These are phyloP conservation scores for Drosophila cracens DNA, from an alignment of 2,888 invertebrate species.

Conservation along the genomic window DNA sequence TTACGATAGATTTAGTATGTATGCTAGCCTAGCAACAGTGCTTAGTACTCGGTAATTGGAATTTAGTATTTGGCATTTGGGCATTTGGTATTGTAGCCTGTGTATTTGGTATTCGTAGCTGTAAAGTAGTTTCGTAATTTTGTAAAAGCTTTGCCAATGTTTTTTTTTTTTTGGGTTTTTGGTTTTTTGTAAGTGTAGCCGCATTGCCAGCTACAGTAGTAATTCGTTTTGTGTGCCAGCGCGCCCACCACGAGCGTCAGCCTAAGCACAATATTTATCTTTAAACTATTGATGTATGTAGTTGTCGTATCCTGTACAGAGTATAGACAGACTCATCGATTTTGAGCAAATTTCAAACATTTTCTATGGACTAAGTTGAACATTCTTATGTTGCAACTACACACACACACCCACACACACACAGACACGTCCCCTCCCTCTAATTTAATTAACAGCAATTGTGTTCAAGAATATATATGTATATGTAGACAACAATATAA, in stretches of 20 bases:
- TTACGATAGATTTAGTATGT: constrained; percentile 28
- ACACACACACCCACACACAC: constrained; percentile 13
- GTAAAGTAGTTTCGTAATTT: constrained; percentile 78
- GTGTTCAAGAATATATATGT: constrained; percentile 56
- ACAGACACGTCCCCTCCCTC: neutral
- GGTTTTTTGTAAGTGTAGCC: constrained; percentile 31
- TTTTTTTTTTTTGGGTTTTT: constrained; percentile 3
- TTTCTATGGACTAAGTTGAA: constrained; percentile 77
- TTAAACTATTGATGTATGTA: constrained; percentile 45
- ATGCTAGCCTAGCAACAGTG: constrained; percentile 10
- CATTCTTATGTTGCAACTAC: constrained; percentile 60
- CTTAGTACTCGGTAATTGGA: constrained; percentile 34
- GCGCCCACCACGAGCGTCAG: constrained; percentile 4
- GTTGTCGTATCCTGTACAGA: constrained; percentile 49
- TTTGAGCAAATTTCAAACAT: constrained; percentile 56
- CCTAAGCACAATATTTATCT: constrained; percentile 15
- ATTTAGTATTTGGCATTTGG: constrained; percentile 10
- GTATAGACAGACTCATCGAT: constrained; percentile 50
- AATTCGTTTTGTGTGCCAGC: constrained; percentile 46
- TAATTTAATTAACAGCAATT: constrained; percentile 52
- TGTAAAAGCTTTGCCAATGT: constrained; percentile 72
- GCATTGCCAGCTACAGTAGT: constrained; percentile 52
- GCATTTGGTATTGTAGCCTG: constrained; percentile 33
- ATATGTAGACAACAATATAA: constrained; percentile 20
- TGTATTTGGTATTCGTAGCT: constrained; percentile 60